Evolutionary conservation across 2,888 invertebrate genomes (phyloP), one percentile per base, ranked within the genome.

Genomic region (Lasioglossum morio): DNA sequence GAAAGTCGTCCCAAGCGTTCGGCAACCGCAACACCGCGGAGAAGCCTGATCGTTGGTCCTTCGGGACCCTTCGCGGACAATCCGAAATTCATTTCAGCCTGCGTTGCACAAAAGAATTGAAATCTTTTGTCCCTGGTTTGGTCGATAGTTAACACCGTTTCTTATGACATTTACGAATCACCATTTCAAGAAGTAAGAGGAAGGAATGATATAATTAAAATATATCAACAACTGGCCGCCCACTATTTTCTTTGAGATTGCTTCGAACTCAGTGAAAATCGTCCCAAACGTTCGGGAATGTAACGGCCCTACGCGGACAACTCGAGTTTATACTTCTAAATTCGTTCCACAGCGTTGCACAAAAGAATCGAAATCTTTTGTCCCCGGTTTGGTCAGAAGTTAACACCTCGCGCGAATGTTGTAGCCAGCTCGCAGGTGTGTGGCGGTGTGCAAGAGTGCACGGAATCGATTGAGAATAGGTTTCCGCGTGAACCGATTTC

Each of bases 401-500:
- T 80, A 86, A 40, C 89, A 85, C 88, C 85, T 85, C 16, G 63
- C 63, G 63, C 7, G 14, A 90, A 40, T 7, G 14, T 40, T 10
- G 14, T 12, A 23, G 69, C 23, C 23, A 63, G 72, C 72, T 84
- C 60, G 85, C 91, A 92, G 92, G 92, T 92, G 92, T 92, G 53
- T 53, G 53, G 53, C 23, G 0, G 23, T 10, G 53, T 53, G 53
- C 53, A 53, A 53, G 53, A 82, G 79, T 79, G 82, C 76, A 78
- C 81, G 70, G 85, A 72, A 43, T n/a, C 60, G 43, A 57, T 72
- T 70, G 73, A 83, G 79, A 88, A 86, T 84, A 86, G 77, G 73
- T 82, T 76, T 85, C 80, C 89, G 86, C 87, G 88, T 90, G 89
- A 90, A 88, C 88, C 84, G 90, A 87, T 89, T 87, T 90, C 89